Evolutionary conservation across 1,140 invertebrate genomes (phyloP).

Genomic region (Belonocnema kinseyi): DNA sequence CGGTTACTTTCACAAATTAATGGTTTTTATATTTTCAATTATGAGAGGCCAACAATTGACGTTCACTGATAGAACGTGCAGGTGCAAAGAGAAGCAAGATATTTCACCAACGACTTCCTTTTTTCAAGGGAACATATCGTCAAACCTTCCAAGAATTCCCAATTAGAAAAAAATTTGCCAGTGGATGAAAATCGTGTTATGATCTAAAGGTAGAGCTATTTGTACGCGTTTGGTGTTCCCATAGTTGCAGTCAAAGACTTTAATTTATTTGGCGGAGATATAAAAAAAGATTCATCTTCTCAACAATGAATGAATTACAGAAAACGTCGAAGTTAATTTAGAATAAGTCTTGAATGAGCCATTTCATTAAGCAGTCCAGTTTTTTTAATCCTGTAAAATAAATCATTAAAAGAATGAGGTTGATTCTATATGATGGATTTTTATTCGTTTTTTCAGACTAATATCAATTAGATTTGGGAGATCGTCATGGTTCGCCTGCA

Average conservation of each 20-base stretch:
- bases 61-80: neutral
- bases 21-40: neutral
- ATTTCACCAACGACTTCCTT: neutral
- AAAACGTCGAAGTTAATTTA: neutral
- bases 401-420: neutral
- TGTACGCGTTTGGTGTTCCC: neutral
- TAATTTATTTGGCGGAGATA: neutral
- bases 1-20: slow-evolving; percentile 1
- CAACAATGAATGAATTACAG: neutral
- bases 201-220: neutral
- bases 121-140: neutral
- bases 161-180: neutral
- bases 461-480: neutral
- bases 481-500: neutral
- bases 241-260: neutral
- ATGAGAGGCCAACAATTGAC: neutral
- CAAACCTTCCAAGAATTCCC: neutral
- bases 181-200: neutral
- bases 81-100: neutral
- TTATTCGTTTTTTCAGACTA: neutral
- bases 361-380: no score
- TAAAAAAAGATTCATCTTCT: neutral
- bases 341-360: no score
- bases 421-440: neutral
- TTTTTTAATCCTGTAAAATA: neutral